Percentiles rank a stretch among this genome's conserved stretches.
Evolutionary conservation across 1,140 invertebrate species (phyloP).

Genomic region (Apis laboriosa): DNA sequence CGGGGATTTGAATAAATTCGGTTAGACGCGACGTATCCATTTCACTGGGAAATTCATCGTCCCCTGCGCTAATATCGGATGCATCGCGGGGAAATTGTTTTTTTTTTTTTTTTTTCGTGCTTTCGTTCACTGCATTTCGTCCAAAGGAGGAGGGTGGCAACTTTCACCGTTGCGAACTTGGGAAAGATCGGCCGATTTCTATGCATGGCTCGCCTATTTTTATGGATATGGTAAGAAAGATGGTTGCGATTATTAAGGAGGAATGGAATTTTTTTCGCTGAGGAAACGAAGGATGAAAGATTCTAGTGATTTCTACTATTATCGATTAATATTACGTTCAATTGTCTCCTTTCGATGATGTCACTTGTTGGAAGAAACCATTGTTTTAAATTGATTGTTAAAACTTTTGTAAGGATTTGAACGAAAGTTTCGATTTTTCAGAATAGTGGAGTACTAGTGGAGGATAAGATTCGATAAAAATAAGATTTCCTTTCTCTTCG

Average conservation of each 20-base stretch:
- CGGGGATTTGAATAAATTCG: conserved; percentile 71
- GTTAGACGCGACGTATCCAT: conserved; percentile 58
- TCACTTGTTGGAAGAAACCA: background rate
- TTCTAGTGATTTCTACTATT: background rate
- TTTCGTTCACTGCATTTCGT: too few species aligned
- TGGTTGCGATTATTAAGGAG: too few species aligned
- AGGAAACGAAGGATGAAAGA: too few species aligned
- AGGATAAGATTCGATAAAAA: background rate
- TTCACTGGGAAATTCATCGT: conserved; percentile 55
- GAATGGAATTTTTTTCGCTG: background rate
- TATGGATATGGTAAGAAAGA: too few species aligned
- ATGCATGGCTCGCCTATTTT: background rate
- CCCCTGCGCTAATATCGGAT: conserved; percentile 31
- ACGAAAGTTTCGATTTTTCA: background rate
- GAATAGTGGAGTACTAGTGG: background rate
- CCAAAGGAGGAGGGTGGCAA: background rate
- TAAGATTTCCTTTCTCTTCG: background rate
- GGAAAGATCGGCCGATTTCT: background rate
- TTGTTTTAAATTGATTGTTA: background rate
- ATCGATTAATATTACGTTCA: background rate
- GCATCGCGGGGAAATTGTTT: conserved; percentile 32
- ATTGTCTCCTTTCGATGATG: background rate
- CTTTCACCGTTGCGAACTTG: background rate
- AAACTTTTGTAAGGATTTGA: background rate
- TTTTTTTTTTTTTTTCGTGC: conserved; percentile 1